A percentile compares a stretch with the other conserved stretches of the same genome.
phyloP scores from a whole-genome alignment of 2,113 vertebrate species.

The Cariama cristata region DNA sequence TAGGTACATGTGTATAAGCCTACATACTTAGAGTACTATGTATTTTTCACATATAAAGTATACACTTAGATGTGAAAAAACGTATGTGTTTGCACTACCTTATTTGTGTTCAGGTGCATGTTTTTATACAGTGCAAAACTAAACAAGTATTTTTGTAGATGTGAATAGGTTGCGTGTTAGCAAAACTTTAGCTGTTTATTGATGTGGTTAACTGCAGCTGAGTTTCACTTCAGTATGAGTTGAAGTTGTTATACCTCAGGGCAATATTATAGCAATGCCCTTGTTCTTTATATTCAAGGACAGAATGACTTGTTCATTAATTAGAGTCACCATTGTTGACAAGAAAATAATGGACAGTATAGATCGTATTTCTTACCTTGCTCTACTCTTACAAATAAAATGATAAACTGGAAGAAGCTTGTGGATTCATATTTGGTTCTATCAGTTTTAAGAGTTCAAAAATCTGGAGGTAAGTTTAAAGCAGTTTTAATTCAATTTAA shows the following conservation, averaged over 20 bases:
- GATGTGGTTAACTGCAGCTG: not conserved
- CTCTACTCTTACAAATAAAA: not conserved
- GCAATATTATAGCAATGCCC: not conserved
- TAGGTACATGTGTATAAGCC: not conserved
- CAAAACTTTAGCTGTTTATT: not conserved
- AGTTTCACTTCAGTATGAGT: not conserved
- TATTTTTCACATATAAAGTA: not conserved
- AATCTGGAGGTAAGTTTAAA: not conserved
- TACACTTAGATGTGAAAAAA: not conserved
- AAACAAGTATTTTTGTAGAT: not conserved
- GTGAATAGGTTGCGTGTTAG: not conserved
- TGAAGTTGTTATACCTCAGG: not conserved
- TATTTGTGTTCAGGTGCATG: not conserved
- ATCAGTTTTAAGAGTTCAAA: not conserved
- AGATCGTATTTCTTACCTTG: not conserved
- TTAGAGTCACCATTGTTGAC: not conserved
- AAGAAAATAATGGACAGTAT: not conserved
- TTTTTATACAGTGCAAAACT: not conserved
- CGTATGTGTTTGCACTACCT: not conserved
- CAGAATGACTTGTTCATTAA: not conserved
- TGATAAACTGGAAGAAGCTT: not conserved
- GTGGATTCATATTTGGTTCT: not conserved
- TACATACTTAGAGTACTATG: fast-evolving
- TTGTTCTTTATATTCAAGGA: not conserved
- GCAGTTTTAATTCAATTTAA: not conserved